These are phyloP conservation scores for Chlorodrepanis virens DNA, from an alignment of 2,113 vertebrate species.

Conservation along the genomic window DNA sequence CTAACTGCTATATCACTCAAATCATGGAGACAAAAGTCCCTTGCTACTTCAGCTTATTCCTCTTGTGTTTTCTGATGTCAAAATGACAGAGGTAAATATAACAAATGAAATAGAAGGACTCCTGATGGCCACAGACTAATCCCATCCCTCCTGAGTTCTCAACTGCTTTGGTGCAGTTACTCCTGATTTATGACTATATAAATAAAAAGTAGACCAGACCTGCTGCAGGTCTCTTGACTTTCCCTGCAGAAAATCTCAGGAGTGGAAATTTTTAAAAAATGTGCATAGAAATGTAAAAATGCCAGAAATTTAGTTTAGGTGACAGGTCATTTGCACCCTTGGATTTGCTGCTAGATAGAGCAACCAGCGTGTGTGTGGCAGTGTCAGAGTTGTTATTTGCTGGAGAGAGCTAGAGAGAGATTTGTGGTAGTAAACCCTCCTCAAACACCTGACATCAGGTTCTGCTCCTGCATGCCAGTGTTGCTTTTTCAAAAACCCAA, in stretches of 20 bases:
- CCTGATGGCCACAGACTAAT: not conserved
- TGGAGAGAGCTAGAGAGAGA: not conserved
- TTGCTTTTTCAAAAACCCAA: not conserved
- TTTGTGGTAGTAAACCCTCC: not conserved
- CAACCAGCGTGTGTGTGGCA: not conserved
- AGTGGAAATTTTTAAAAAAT: rapidly evolving
- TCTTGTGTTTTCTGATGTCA: not conserved
- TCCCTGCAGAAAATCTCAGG: not conserved
- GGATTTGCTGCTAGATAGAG: not conserved
- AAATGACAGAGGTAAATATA: not conserved
- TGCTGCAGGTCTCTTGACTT: not conserved
- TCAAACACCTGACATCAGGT: not conserved
- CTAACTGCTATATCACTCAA: not conserved
- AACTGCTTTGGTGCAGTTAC: rapidly evolving
- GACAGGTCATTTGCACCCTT: not conserved
- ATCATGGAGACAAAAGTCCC: not conserved
- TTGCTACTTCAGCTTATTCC: not conserved
- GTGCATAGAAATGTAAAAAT: not conserved
- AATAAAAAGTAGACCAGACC: not conserved
- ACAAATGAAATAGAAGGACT: not conserved
- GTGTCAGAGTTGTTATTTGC: not conserved
- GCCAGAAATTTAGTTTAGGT: not conserved
- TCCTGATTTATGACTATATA: not conserved
- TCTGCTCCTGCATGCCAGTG: not conserved
- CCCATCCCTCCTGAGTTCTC: not conserved